These are phyloP conservation scores for Morphnarchus princeps DNA, from an alignment of 2,113 vertebrate genomes.

Conservation along the genomic window DNA sequence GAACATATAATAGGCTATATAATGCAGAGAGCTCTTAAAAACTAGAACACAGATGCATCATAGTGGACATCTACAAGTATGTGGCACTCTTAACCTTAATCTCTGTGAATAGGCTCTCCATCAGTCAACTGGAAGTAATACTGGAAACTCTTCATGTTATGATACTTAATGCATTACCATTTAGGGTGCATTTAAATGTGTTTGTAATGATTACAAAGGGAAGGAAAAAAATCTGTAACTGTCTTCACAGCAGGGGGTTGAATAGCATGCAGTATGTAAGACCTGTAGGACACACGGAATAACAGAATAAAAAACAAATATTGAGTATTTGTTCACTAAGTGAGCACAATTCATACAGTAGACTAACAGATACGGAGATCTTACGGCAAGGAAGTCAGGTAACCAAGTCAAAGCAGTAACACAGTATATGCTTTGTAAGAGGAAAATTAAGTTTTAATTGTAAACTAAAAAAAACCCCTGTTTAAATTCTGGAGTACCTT, in stretches of 20 bases:
- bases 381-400: background rate
- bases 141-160: background rate
- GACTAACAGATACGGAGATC: background rate
- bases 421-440: background rate
- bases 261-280: background rate
- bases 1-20: background rate
- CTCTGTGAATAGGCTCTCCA: background rate
- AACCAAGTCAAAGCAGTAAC: background rate
- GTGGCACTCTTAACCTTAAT: background rate
- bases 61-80: background rate
- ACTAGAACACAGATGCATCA: background rate
- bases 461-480: background rate
- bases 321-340: background rate
- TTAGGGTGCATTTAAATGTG: background rate
- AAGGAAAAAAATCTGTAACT: background rate
- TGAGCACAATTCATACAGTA: background rate
- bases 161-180: background rate
- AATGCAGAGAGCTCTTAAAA: background rate
- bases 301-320: background rate
- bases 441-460: background rate
- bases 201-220: background rate
- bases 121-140: background rate
- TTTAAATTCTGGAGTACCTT: background rate
- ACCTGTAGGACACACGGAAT: background rate
- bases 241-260: background rate